Evolutionary conservation across 2,797 vertebrate genomes (phyloP), one percentile per base, ranked within the genome.

Genomic region (Hapalemur alaotrensis): DNA sequence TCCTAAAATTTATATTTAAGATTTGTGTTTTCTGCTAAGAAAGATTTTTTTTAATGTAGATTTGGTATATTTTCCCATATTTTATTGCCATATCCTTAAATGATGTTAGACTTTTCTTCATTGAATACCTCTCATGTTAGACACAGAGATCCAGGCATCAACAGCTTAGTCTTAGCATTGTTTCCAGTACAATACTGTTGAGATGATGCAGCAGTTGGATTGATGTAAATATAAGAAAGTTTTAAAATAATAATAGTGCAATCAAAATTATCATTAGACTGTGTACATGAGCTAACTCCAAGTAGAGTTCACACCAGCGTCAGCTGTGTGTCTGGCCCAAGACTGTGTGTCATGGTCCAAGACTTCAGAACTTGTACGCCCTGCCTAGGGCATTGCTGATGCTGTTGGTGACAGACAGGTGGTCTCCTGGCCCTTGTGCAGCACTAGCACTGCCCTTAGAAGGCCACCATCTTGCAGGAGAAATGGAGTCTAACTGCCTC

Each of bases 401-500:
- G 52, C n/a, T 73, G 17, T 2, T 22, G 23, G 11, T 80, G 90
- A 90, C 38, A 7, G 50, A 22, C 73, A 96, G 97, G 73, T 89
- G 73, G 65, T n/a, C 22, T 11, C 57, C 23, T 63, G 78, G 30
- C 76, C 67, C 38, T 23, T 20, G 57, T 4, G 11, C 32, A 23
- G 30, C 35, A 35, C 54, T 8, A 80, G 23, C 78, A 8, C n/a
- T 63, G 65, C 17, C 35, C 63, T 86, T n/a, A 32, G 4, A 9
- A 41, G 14, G 41, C 41, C 52, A 80, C 52, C 63, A 61, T 92
- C 54, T 80, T 95, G 48, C 90, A 78, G 79, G n/a, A 70, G 84
- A 95, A 91, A 95, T 61, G 89, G 46, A 94, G 52, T 93, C 57
- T 86, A 9, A 89, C 52, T 41, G 90, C 92, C 91, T 95, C 63